Evolutionary conservation across 2,797 vertebrate genomes (phyloP).

Genomic region (Toxotes lorentzi): DNA sequence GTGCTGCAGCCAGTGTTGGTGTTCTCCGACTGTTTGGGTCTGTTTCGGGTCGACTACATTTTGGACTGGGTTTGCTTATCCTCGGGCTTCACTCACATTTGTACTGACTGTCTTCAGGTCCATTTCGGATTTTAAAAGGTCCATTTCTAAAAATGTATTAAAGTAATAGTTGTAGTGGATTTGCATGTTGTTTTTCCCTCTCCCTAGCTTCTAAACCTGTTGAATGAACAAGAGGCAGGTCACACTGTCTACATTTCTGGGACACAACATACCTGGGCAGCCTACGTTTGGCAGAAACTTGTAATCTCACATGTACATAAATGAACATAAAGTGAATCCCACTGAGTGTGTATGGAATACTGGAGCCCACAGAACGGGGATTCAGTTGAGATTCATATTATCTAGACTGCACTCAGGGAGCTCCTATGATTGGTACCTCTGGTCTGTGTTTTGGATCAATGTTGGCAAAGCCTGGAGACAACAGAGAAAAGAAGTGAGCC

Average conservation of each 20-base stretch:
- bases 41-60: slow-evolving; percentile 6
- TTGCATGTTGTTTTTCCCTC: neutral
- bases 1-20: neutral
- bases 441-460: slow-evolving; percentile 28
- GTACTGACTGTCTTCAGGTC: neutral
- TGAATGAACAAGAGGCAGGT: slow-evolving; percentile 13
- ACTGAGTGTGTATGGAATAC: neutral
- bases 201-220: neutral
- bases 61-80: slow-evolving; percentile 11
- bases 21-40: neutral
- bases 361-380: neutral
- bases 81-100: neutral
- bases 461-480: slow-evolving; percentile 13
- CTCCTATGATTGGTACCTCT: slow-evolving; percentile 19
- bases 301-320: neutral
- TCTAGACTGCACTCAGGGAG: neutral
- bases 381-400: neutral
- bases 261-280: slow-evolving; percentile 13
- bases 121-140: neutral
- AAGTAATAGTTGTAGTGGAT: neutral
- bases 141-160: too few relatives aligned
- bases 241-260: slow-evolving; percentile 17
- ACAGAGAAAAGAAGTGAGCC: slow-evolving; percentile 38
- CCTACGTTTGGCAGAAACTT: neutral
- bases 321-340: neutral